Base-by-base conservation (phyloP, 2,888 invertebrate species). In the Platerodrilus igneus region DNA sequence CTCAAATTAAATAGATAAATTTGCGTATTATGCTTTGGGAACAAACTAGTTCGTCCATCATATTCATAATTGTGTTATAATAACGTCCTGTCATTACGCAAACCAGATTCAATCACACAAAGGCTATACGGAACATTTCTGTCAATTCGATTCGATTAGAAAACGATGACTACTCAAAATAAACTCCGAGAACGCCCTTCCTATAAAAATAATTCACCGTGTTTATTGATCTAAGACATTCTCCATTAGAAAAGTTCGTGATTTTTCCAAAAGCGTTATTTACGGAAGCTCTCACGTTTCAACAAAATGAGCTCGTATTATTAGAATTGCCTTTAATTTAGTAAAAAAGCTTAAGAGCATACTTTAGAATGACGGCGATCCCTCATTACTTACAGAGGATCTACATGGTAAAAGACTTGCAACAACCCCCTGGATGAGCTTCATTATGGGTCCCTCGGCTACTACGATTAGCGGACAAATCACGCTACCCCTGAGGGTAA, bases 381-480 rank as follows among this genome's bases (percentile, higher is more conserved):
- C 43, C 42, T 40, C 38, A 48, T 53, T 56, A 56, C 56, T 59
- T 59, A 58, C 53, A 51, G 57, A 55, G n/a, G n/a, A 56, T 57
- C 53, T 53, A 50, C 54, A 55, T 49, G 25, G 45, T 39, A 41
- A 38, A 42, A 44, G 48, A 44, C 38, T 44, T 40, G 37, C 42
- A 40, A 42, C 47, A 41, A 53, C 49, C 46, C 49, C 53, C 58
- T 47, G 50, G 58, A 59, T 55, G 54, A 56, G 57, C 48, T 52
- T 61, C 57, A 60, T 64, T 62, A 63, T 55, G 52, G 50, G 62
- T 62, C 64, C 63, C 64, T 52, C 55, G 60, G 55, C 59, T 51
- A 48, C 53, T 47, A 52, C 64, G 64, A 66, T 67, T 66, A 67
- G 63, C 62, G 65, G 64, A 66, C 66, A 65, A 65, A 67, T 67